Base-by-base conservation (phyloP, 1,140 invertebrate genomes). In the Araneus ventricosus region DNA sequence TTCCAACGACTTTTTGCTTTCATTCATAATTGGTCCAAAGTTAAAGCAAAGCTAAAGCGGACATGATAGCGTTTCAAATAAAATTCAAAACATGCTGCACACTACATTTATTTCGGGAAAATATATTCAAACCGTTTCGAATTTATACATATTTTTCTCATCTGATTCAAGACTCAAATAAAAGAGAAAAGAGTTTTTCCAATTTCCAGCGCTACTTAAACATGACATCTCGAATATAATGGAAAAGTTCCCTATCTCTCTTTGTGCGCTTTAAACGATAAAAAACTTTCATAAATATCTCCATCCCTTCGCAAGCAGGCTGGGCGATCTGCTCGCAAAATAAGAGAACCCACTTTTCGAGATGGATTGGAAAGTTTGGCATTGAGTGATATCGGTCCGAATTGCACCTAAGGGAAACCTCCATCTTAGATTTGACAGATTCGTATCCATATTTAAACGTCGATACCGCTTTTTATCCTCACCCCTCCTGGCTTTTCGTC, bases 391-490 rank as follows among this genome's bases (percentile, higher is more conserved):
- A 75, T 20, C 30, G n/a, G 63, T 75, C 63, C 70, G 87, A 88
- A 88, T 88, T 88, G 87, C n/a, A 88, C 87, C 87, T 70, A 10
- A 34, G 87, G 87, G 87, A 88, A 52, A n/a, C 63, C 61, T 75
- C 61, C 87, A 45, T 88, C 87, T 67, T 75, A 30, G 63, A 88
- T 63, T 75, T 88, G 87, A 88, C 87, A 88, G 87, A 88, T 88
- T 75, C 61, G 87, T 88, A 88, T 88, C 87, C 87, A 88, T 88
- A 88, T 88, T 88, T 88, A 88, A 88, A 88, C 84, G 87, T 39
- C 37, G 63, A 88, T 70, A 75, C 87, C n/a, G n/a, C 24, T 57
- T 87, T 8, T 37, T 87, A 30, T 30, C 85, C 17, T 52, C 45
- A 17, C 45, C 8, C 52, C 59, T 34, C 37, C 20, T 7, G 30